Evolutionary conservation across 2,797 vertebrate species (phyloP).

Genomic region (Bucorvus abyssinicus): DNA sequence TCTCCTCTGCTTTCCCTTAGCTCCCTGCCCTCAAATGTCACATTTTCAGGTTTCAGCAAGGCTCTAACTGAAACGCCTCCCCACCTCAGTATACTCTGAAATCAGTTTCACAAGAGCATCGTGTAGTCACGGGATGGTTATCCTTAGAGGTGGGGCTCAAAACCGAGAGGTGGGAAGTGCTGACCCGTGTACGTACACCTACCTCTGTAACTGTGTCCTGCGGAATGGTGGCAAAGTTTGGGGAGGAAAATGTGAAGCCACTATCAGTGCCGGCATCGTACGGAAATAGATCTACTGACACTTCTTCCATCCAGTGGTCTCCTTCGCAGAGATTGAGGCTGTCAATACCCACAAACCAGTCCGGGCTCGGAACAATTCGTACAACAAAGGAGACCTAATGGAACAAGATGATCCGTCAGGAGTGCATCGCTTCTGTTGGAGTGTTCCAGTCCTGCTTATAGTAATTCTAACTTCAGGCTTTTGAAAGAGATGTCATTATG

Average conservation of each 20-base stretch:
- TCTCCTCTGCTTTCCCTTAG: neutral
- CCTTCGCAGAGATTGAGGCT: constrained; percentile 89
- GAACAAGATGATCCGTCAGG: neutral
- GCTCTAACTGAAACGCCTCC: neutral
- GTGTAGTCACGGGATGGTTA: neutral
- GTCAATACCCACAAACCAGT: constrained; percentile 96
- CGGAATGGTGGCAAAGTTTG: constrained; percentile 95
- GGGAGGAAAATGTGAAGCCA: constrained; percentile 97
- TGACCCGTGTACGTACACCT: neutral
- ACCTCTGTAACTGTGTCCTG: constrained; percentile 93
- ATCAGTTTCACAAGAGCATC: neutral
- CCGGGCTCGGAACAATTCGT: constrained; percentile 91
- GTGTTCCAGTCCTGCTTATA: neutral
- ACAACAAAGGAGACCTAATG: constrained; percentile 91
- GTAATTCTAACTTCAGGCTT: neutral
- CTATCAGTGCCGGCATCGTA: constrained; percentile 96
- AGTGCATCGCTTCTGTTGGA: neutral
- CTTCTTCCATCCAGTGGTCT: constrained; percentile 85
- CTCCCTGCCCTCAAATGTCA: neutral
- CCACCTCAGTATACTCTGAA: neutral
- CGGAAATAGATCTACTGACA: constrained; percentile 86
- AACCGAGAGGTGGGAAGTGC: neutral
- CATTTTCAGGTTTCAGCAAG: neutral
- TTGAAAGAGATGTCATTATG: neutral
- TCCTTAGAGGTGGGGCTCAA: neutral